Evolutionary conservation across 64 coral and sea anemone species (phyloP).

Genomic region (Acropora tenuis): DNA sequence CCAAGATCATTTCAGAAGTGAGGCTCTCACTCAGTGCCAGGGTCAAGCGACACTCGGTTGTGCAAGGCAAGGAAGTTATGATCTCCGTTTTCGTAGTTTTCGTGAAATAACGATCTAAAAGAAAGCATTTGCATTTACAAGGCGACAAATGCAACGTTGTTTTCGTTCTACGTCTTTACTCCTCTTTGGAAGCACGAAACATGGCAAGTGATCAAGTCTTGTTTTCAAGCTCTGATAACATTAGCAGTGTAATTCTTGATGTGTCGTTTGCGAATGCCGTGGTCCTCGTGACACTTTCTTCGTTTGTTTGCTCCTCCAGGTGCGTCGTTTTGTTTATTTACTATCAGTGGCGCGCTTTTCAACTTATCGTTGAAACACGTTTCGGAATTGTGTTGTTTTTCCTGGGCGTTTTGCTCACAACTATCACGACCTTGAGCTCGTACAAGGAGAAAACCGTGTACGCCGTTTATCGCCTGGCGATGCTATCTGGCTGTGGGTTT

Average conservation of each 20-base stretch:
- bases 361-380: conserved; percentile 61
- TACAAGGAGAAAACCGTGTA: conserved; percentile 47
- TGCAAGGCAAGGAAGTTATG: too few relatives aligned
- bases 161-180: too few relatives aligned
- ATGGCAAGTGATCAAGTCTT: not conserved
- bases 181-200: not conserved
- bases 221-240: not conserved
- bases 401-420: conserved; percentile 70
- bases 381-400: conserved; percentile 79
- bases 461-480: conserved; percentile 39
- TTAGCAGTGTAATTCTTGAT: not conserved
- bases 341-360: conserved; percentile 34
- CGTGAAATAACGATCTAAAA: too few relatives aligned
- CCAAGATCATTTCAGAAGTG: too few relatives aligned
- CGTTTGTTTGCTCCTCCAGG: conserved; percentile 19
- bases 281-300: conserved; percentile 26
- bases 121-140: too few relatives aligned
- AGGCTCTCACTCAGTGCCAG: too few relatives aligned
- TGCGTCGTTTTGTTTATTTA: conserved; percentile 8
- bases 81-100: too few relatives aligned
- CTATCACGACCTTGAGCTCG: conserved; percentile 76
- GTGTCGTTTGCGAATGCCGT: conserved; percentile 33
- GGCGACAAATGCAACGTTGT: too few relatives aligned
- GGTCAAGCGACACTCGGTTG: too few relatives aligned
- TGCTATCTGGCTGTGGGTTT: conserved; percentile 40